Percentiles rank a stretch among this genome's conserved stretches.
Evolutionary conservation across 2,113 vertebrate species (phyloP).

Genomic region (Lynx canadensis): DNA sequence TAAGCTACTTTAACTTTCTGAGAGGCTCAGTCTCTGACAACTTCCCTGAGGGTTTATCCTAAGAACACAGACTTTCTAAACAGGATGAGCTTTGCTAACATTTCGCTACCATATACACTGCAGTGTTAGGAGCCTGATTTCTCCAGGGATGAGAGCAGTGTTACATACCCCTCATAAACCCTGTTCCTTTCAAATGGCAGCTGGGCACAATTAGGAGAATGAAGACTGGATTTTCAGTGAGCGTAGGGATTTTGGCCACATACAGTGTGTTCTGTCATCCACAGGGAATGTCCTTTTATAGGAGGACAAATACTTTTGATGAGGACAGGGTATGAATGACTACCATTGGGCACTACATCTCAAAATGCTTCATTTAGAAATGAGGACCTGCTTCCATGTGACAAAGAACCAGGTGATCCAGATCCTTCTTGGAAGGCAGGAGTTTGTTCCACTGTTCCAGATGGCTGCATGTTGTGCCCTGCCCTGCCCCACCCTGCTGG

Average conservation of each 20-base stretch:
- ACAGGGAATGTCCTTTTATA: not conserved
- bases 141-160: not conserved
- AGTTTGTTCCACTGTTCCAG: not conserved
- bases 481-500: not conserved
- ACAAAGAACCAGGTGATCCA: not conserved
- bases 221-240: not conserved
- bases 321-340: not conserved
- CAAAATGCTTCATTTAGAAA: conserved; percentile 32
- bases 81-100: not conserved
- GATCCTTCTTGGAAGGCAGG: not conserved
- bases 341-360: not conserved
- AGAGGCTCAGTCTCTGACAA: not conserved
- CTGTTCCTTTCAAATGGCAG: conserved; percentile 21
- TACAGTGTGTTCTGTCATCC: not conserved
- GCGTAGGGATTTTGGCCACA: not conserved
- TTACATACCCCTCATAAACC: not conserved
- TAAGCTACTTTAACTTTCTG: conserved; percentile 3
- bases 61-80: not conserved
- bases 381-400: not conserved
- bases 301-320: not conserved
- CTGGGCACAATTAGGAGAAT: not conserved
- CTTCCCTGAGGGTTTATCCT: not conserved
- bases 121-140: not conserved
- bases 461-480: not conserved
- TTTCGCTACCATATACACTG: not conserved